Evolutionary conservation across 2,797 vertebrate genomes (phyloP).

Genomic region (Heterohyrax brucei): DNA sequence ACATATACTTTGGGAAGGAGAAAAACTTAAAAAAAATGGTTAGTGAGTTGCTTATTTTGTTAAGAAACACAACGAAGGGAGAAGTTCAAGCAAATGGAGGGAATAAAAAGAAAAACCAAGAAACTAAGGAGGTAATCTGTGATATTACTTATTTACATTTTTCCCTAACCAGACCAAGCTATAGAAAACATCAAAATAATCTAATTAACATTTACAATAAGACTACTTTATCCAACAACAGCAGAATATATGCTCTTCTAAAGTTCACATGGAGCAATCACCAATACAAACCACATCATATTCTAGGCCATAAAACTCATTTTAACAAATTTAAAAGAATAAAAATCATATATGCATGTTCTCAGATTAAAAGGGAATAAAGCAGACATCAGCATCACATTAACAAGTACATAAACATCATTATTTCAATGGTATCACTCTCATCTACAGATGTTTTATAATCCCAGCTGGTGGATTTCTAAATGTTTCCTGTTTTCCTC

Average conservation of each 20-base stretch:
- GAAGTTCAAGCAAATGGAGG: background rate
- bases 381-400: background rate
- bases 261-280: conserved; percentile 25
- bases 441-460: conserved; percentile 2
- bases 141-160: background rate
- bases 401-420: background rate
- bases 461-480: background rate
- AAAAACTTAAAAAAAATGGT: background rate
- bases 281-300: background rate
- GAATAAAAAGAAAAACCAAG: background rate
- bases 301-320: conserved; percentile 6
- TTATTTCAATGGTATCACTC: background rate
- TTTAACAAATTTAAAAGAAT: conserved; percentile 27
- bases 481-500: background rate
- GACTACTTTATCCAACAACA: background rate
- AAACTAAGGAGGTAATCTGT: conserved; percentile 48
- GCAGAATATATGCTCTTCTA: conserved; percentile 16
- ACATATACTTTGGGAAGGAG: background rate
- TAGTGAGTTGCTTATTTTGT: background rate
- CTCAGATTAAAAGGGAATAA: background rate
- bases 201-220: conserved; percentile 5
- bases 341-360: conserved; percentile 21
- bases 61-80: conserved; percentile 41
- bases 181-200: conserved; percentile 10
- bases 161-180: conserved; percentile 47